Percentiles rank a stretch among this genome's conserved stretches.
Evolutionary conservation across 1,140 invertebrate species (phyloP).

Genomic region (Lamellibrachia luymesi): DNA sequence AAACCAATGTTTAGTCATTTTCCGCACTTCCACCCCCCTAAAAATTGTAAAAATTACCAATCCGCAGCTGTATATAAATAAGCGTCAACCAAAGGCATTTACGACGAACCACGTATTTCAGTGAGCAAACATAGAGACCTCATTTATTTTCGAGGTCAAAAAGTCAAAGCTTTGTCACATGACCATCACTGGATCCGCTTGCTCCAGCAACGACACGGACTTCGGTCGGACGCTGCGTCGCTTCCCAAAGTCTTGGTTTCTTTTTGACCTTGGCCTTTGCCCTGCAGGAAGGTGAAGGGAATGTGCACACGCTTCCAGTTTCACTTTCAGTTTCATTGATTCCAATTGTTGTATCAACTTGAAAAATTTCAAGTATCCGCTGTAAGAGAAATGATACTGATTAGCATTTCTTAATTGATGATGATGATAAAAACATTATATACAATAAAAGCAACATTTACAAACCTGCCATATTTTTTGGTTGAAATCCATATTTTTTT

Average conservation of each 20-base stretch:
- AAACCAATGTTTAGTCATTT: no score
- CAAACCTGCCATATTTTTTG: no score
- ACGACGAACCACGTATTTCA: neutral
- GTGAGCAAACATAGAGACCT: neutral
- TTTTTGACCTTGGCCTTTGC: neutral
- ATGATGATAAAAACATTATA: no score
- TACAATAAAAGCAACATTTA: no score
- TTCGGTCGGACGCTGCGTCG: neutral
- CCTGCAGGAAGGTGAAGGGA: neutral
- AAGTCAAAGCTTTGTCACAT: neutral
- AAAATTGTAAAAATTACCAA: neutral
- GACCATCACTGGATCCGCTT: neutral
- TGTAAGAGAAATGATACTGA: neutral
- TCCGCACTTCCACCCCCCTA: no score
- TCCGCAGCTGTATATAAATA: neutral
- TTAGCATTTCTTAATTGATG: neutral
- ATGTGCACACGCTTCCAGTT: neutral
- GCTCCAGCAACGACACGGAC: neutral
- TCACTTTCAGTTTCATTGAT: neutral
- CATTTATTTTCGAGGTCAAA: neutral
- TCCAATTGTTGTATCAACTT: neutral
- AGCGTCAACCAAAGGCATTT: neutral
- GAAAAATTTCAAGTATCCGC: neutral
- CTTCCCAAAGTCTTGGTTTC: neutral
- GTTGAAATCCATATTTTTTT: no score